Conservation (phyloP, 2,888 invertebrate species). For the Cataglyphis albicans region DNA sequence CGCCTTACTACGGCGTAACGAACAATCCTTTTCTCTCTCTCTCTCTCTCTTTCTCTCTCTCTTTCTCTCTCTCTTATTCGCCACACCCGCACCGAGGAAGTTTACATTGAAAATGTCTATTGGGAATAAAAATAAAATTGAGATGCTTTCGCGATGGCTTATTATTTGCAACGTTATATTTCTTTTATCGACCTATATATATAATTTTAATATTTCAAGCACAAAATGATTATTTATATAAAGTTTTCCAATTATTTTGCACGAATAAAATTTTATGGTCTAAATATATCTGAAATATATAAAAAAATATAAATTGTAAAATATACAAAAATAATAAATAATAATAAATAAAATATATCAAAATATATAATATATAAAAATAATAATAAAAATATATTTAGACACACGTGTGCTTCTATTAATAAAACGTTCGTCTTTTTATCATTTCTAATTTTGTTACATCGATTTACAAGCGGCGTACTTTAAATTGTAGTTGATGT, state of each 20-base stretch:
- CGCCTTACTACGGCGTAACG: constrained; percentile 36
- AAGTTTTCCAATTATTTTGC: neutral
- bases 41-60: no score
- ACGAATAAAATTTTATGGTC: neutral
- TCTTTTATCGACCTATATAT: neutral
- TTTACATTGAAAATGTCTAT: neutral
- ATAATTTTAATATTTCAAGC: neutral
- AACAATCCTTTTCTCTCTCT: constrained; percentile 16
- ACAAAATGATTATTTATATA: neutral
- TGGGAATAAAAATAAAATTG: neutral
- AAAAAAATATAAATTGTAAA: neutral
- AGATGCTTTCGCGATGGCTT: neutral
- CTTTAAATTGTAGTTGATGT: constrained; percentile 19
- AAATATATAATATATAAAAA: no score
- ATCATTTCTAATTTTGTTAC: neutral
- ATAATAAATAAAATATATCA: no score
- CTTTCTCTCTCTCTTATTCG: neutral
- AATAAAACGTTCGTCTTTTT: neutral
- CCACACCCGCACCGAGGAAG: constrained; percentile 9
- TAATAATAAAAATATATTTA: no score
- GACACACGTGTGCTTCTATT: neutral
- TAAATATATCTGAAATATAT: neutral
- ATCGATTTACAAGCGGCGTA: neutral
- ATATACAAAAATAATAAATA: no score
- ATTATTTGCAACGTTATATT: neutral